Evolutionary conservation across 2,888 invertebrate genomes (phyloP), one percentile per base, ranked within the genome.

Genomic region (Argynnis bischoffii): DNA sequence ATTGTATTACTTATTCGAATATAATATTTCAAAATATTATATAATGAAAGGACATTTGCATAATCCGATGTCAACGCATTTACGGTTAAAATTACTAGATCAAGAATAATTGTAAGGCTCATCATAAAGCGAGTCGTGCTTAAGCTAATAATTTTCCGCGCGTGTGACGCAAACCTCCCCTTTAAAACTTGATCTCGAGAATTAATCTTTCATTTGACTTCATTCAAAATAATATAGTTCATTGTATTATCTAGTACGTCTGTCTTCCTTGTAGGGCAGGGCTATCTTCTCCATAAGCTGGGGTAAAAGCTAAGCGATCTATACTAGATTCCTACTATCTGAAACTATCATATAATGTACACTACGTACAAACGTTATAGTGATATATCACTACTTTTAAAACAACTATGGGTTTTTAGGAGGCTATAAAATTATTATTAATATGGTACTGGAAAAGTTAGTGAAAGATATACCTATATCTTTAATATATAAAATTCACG

Each of bases 281-380:
- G 77, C 79, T 82, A 85, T 89, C 86, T 85, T 85, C 83, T 76
- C 82, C 81, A 80, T 81, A 85, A 74, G 69, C 73, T 74, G 76
- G 26, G 26, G 90, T 86, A 90, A 91, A 90, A 90, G 35, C 35
- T 41, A 11, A 11, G 90, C 82, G 79, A 78, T 75, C 65, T 51
- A 59, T 35, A 11, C 35, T 35, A 2, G 11, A 35, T 26, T n/a
- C n/a, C n/a, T n/a, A 26, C 4, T 5, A 26, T 26, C 4, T 26
- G 26, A 26, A 26, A 26, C 5, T 26, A 26, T 26, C 26, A 26
- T 4, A 26, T 26, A 26, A 26, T 5, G 4, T 26, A 26, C 26
- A 26, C 26, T 26, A 26, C 26, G 26, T 26, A 4, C 26, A 26
- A 26, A 26, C 26, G 5, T 26, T 5, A 26, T 26, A 26, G 3